Base-by-base conservation (phyloP, 2,113 vertebrate species). In the Odontophorus gujanensis region DNA sequence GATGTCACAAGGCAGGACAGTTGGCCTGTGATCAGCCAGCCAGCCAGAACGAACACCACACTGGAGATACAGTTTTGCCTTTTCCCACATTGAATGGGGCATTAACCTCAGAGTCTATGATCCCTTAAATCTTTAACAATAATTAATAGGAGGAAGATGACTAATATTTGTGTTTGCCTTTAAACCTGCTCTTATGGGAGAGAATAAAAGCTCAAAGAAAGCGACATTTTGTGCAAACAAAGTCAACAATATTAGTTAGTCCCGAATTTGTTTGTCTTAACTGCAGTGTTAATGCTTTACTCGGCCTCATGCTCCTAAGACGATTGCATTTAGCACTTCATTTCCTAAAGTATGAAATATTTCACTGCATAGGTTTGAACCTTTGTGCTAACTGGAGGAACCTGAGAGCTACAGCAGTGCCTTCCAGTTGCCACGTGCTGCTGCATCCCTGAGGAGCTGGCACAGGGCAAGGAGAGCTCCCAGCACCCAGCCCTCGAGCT, bases 121-220 rank as follows among this genome's bases (percentile, higher is more conserved):
- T 95, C 97, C 98, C 92, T 98, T 97, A 98, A 98, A 98, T 96
- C 97, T 97, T 91, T 97, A 97, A 95, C 97, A 98, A 98, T 98
- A 97, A 98, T 98, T 98, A 98, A 98, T 98, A 96, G 89, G 91
- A 93, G 81, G 96, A 96, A 97, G 97, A 97, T 93, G 69, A 95
- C 97, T 97, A 98, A 97, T 98, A 98, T 98, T 97, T 97, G 92
- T 88, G 67, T 97, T 97, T 96, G 85, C 59, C 83, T 77, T 93
- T 80, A 96, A 94, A 96, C 83, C 26, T 67, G 47, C 43, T 90
- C 83, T 92, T 71, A 62, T n/a, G 47, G 61, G 61, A 85, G 22
- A 85, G 53, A 90, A 92, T 47, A 95, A 75, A 92, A 82, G 81
- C 89, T 72, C 90, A 75, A 95, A 91, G 93, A 96, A 95, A 97